Base-by-base conservation (phyloP, 1,140 invertebrate species). In the Bombus vancouverensis region DNA sequence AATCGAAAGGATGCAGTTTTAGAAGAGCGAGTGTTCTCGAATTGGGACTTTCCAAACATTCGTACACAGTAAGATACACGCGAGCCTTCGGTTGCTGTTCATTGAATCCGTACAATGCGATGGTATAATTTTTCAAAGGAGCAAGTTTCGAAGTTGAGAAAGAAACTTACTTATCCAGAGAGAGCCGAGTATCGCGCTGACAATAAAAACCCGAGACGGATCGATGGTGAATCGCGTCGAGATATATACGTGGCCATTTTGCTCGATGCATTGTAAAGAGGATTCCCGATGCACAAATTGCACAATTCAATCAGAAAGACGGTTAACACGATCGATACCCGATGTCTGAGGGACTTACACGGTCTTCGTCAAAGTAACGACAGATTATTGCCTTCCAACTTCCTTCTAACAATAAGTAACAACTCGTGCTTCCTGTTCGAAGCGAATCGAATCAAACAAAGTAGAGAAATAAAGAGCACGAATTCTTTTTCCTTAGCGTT, bases 261-360 rank as follows among this genome's bases (percentile, higher is more conserved):
- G 10, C 39, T 8, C 15, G 25, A 53, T 42, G 66, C 47, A 42
- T 68, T 37, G 44, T 25, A 77, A 59, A 59, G 74, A 28, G 74
- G 82, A 76, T 68, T 68, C 28, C 73, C 62, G 62, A 68, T 37
- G 66, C 53, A 71, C 44, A 79, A 79, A 84, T 84, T 79, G 65
- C 82, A 62, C 39, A 59, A 84, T 84, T 84, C 75, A 59, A 71
- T 79, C 74, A 70, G 74, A 78, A 62, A 28, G 47, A 47, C 57
- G 28, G 44, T 47, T 42, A 32, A 59, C 13, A 32, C 44, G 75
- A 71, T 84, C 75, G 82, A 71, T 71, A 44, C 15, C 18, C 65
- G 47, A 39, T 34, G 75, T 84, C 75, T 62, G 22, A 78, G 75
- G 9, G 47, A 78, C 53, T 78, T 78, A 59, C 57, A 37, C 42